Conservation (phyloP, 1,140 invertebrate species). For the Cryptotermes secundus region DNA sequence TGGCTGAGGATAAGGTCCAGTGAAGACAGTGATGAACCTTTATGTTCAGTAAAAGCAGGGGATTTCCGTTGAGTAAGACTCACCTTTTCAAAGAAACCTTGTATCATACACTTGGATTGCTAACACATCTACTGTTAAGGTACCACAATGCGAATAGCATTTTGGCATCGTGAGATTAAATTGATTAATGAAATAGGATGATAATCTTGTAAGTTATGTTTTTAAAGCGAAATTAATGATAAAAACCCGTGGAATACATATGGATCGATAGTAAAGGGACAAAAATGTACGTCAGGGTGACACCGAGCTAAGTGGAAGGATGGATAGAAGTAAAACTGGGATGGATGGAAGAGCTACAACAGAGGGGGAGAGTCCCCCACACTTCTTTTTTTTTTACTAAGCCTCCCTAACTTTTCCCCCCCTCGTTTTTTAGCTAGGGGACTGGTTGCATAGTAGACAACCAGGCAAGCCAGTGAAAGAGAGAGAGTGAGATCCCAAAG, state of each 20-base stretch:
- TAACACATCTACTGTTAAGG: too few relatives aligned
- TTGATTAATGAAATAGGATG: not conserved
- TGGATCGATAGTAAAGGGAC: not conserved
- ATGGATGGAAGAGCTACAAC: conserved; percentile 13
- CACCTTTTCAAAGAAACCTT: too few relatives aligned
- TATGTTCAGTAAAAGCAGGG: too few relatives aligned
- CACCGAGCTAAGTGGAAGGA: not conserved
- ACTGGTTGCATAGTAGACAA: conserved; percentile 27
- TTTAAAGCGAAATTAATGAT: conserved; percentile 6
- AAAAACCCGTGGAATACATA: not conserved
- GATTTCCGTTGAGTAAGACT: too few relatives aligned
- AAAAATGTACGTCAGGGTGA: not conserved
- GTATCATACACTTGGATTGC: too few relatives aligned
- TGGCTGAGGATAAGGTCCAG: too few relatives aligned
- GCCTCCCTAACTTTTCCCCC: conserved; percentile 4
- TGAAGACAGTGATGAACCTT: too few relatives aligned
- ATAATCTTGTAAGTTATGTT: not conserved
- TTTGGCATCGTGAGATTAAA: not conserved
- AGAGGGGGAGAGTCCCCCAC: conserved; percentile 7
- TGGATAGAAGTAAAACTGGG: not conserved
- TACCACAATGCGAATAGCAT: not conserved
- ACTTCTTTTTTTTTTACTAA: not conserved
- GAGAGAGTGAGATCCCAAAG: not conserved
- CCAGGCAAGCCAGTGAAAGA: not conserved
- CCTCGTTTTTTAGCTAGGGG: conserved; percentile 26